Evolutionary conservation across 2,888 invertebrate species (phyloP), one percentile per base, ranked within the genome.

Genomic region (Tuta absoluta): DNA sequence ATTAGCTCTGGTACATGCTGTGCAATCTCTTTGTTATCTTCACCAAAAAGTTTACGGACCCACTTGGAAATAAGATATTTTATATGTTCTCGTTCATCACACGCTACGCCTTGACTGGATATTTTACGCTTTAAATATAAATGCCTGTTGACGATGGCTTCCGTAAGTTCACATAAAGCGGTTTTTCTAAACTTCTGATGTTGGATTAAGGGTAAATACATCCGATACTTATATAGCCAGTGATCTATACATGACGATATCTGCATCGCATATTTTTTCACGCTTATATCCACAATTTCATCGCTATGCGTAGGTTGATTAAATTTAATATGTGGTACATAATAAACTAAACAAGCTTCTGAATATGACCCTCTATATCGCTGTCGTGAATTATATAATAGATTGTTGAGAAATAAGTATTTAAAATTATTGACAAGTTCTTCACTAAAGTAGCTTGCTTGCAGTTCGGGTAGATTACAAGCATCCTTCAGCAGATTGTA

Each of bases 21-120:
- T 21, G 69, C 63, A 23, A 62, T 61, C 24, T 66, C 37, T 24
- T 62, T 51, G 58, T 62, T 66, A 41, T 66, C 48, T 38, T 67
- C 68, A 19, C 70, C 68, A 2, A 62, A 61, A 10, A 68, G 8
- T 57, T 69, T 68, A 23, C 64, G 65, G 7, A 69, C 45, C 71
- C 70, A 72, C 63, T 71, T 69, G n/a, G 64, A 69, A 51, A 71
- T 70, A 19, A 68, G 66, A 62, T 64, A 68, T 60, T 70, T 67
- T 0, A 72, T 33, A 45, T 66, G 51, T 4, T 65, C 64, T 4
- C 61, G 2, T 58, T 72, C 68, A 58, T 67, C 65, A 11, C 57
- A 65, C 3, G 60, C 21, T 0, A 57, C n/a, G 1, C 33, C 51
- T 62, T 33, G 62, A 58, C 24, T 64, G 21, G 17, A 19, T 1